Conservation (phyloP, 1,140 invertebrate genomes). For the Heliconius melpomene region DNA sequence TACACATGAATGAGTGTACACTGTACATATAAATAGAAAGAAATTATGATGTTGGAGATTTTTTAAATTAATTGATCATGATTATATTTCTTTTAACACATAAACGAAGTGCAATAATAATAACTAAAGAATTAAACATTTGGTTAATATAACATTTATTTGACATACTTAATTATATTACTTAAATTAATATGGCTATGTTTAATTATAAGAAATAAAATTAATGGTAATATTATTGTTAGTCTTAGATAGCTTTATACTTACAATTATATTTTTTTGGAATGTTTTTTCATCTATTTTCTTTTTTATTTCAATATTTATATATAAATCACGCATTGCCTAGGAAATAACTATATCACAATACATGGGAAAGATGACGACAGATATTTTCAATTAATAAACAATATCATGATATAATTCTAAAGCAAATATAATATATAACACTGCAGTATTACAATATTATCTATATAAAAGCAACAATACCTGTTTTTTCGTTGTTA, state of each 20-base stretch:
- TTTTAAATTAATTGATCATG: too few species aligned
- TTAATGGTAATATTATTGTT: conserved; percentile 12
- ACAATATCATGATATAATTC: background rate
- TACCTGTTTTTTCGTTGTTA: background rate
- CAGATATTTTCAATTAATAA: background rate
- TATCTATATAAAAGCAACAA: too few species aligned
- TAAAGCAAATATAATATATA: too few species aligned
- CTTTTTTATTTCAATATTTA: background rate
- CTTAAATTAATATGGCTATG: conserved; percentile 35
- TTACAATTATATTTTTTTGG: conserved; percentile 7
- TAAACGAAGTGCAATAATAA: background rate
- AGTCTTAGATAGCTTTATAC: background rate
- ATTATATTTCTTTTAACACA: background rate
- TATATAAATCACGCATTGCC: background rate
- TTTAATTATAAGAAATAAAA: conserved; percentile 7
- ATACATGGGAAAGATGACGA: background rate
- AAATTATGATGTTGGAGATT: too few species aligned
- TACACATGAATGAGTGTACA: too few species aligned
- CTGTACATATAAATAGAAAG: too few species aligned
- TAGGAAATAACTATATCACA: background rate
- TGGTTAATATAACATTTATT: conserved; percentile 22
- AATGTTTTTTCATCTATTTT: background rate
- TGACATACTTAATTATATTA: conserved; percentile 7
- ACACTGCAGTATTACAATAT: too few species aligned
- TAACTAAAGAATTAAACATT: conserved; percentile 5